Base-by-base conservation (phyloP, 2,113 vertebrate genomes). In the Cochlearius cochlearius region DNA sequence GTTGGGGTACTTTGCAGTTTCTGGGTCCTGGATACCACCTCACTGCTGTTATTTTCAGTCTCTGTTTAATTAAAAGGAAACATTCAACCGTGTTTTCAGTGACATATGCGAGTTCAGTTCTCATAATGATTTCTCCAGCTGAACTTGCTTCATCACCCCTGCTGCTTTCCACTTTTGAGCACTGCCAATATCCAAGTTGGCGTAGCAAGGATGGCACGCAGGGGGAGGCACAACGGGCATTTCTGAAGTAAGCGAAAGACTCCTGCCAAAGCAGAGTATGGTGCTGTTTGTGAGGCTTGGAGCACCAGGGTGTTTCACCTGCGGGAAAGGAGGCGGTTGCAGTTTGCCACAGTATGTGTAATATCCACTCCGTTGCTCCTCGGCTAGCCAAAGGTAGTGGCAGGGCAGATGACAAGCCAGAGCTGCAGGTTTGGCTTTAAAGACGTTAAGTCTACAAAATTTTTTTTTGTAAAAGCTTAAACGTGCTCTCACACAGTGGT, bases 21-120 rank as follows among this genome's bases (percentile, higher is more conserved):
- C 29, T 43, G 34, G 22, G n/a, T 49, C 10, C 25, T 36, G 43
- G 41, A 3, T 56, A 27, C 20, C 29, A 45, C 39, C 18, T 75
- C 53, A n/a, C 34, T 75, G 72, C 79, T 86, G 72, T 32, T 71
- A 43, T 29, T 88, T 79, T 50, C 49, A 39, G 11, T 30, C 56
- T 96, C 60, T 34, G 20, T 50, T 93, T 92, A 94, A 94, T 85
- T 94, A 80, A 96, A 89, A 86, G 60, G 15, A 69, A 76, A 62
- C 2, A 66, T 73, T 84, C 88, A 72, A 21, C 55, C 16, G 4
- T 22, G 19, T 68, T 89, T 86, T 39, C 60, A 49, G 68, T 64
- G 66, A 20, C 36, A 64, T 60, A 34, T 34, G 30, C 32, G 69
- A 91, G 38, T 86, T 88, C 7, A 10, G 21, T 49, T 84, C 20